phyloP scores from a whole-genome alignment of 2,113 vertebrate genomes.

The Amia ocellicauda region DNA sequence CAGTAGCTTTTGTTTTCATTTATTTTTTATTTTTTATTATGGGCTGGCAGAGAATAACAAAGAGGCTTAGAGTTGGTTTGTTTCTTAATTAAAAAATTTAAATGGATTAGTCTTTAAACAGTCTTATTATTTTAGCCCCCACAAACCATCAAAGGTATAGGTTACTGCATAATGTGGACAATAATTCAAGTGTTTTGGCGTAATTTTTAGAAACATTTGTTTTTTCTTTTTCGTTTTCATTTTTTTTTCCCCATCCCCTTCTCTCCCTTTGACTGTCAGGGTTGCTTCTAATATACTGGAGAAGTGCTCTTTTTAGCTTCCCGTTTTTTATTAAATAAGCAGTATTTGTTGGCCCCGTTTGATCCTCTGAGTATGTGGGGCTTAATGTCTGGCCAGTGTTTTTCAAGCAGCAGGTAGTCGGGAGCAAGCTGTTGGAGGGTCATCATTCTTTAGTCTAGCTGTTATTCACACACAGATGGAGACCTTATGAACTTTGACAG shows the following conservation, averaged over 20 bases:
- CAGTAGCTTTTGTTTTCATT: constrained; percentile 24
- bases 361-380: constrained; percentile 82
- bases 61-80: constrained; percentile 48
- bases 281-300: constrained; percentile 57
- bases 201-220: constrained; percentile 28
- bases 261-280: constrained; percentile 40
- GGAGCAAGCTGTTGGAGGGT: constrained; percentile 83
- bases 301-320: constrained; percentile 51
- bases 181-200: constrained; percentile 35
- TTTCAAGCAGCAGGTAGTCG: constrained; percentile 96
- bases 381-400: constrained; percentile 93
- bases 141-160: constrained; percentile 33
- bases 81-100: constrained; percentile 64
- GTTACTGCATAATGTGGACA: constrained; percentile 35
- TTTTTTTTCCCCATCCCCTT: constrained; percentile 15
- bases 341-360: constrained; percentile 79
- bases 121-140: constrained; percentile 38
- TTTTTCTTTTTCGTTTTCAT: constrained; percentile 15
- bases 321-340: constrained; percentile 77
- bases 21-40: constrained; percentile 34
- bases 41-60: constrained; percentile 53
- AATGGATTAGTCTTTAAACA: constrained; percentile 61
- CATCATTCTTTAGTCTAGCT: constrained; percentile 77
- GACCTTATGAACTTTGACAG: constrained; percentile 87
- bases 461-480: constrained; percentile 88